Evolutionary conservation across 2,113 vertebrate species (phyloP), one percentile per base, ranked within the genome.

Genomic region (Rafetus swinhoei): DNA sequence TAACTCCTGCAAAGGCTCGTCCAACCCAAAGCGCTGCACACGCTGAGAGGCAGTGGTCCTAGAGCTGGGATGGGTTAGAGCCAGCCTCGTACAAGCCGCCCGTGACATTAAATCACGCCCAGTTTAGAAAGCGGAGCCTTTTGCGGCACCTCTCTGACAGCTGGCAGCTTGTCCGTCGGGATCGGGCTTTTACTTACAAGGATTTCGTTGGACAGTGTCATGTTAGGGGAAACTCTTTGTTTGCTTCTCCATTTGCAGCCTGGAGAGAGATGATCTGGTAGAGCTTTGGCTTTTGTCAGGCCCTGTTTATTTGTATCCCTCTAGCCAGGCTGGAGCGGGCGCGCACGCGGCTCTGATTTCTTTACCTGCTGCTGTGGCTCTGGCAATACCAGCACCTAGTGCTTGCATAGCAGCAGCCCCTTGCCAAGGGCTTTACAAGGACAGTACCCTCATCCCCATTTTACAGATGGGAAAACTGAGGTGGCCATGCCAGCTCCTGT

Each of bases 141-240:
- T 80, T 82, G 52, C 76, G 88, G 89, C 80, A 25, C 55, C 45
- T 82, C 53, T 56, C 19, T 35, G 60, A 86, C 74, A 69, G 21
- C 50, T 79, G 25, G 11, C 16, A 74, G n/a, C 80, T 82, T 79
- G 83, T 76, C 52, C 21, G 25, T 82, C 82, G 29, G n/a, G 35
- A 15, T 39, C 1, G 0, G 4, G 50, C 1, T 53, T 39, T 0
- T 59, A 25, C 27, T 82, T 86, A 4, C 85, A 54, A 45, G 57
- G 0, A 0, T 55, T 90, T 54, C 4, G 12, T 88, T 39, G 9
- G 32, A 7, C 0, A 54, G 2, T 88, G 12, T 19, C 74, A 65
- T 16, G 32, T 11, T 39, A 32, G 6, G 79, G 90, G 79, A 19
- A 6, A 45, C 35, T 60, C 18, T 27, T 3, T 4, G 4, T 79